These are phyloP conservation scores for Geophilus truncorum DNA, from an alignment of 2,888 invertebrate genomes.

Conservation along the genomic window DNA sequence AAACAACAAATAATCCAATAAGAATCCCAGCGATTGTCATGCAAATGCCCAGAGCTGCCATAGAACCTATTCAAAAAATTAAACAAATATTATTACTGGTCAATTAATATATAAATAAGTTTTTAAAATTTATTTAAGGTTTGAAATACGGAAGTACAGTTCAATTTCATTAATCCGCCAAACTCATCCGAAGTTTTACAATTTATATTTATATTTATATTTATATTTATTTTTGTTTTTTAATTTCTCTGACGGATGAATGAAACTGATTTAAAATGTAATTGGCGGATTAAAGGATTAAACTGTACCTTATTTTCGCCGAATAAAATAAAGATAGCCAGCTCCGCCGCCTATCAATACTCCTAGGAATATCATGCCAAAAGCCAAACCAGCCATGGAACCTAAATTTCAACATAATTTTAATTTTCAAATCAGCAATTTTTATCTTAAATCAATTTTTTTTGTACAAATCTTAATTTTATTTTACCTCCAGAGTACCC, in stretches of 20 bases:
- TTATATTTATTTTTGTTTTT: too few species aligned
- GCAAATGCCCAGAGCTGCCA: neutral
- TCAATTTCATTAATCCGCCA: slow-evolving; percentile 1
- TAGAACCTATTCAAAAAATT: neutral
- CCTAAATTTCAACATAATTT: neutral
- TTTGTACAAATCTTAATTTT: too few species aligned
- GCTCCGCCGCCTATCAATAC: neutral
- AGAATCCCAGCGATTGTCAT: neutral
- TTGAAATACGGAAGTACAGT: neutral
- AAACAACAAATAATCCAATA: neutral
- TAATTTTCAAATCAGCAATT: neutral
- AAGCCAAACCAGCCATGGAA: neutral
- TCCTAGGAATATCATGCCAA: neutral
- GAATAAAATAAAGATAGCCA: neutral
- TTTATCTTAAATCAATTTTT: neutral
- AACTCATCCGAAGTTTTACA: neutral
- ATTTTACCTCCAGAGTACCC: neutral
- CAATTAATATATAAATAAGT: neutral
- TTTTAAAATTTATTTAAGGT: too few species aligned
- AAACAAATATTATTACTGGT: neutral
- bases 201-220: neutral
- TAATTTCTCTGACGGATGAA: neutral
- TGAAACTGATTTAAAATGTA: neutral
- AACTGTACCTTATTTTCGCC: neutral
- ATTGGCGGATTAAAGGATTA: neutral